Base-by-base conservation (phyloP, 2,888 invertebrate genomes). In the Pemphredon lugubris region DNA sequence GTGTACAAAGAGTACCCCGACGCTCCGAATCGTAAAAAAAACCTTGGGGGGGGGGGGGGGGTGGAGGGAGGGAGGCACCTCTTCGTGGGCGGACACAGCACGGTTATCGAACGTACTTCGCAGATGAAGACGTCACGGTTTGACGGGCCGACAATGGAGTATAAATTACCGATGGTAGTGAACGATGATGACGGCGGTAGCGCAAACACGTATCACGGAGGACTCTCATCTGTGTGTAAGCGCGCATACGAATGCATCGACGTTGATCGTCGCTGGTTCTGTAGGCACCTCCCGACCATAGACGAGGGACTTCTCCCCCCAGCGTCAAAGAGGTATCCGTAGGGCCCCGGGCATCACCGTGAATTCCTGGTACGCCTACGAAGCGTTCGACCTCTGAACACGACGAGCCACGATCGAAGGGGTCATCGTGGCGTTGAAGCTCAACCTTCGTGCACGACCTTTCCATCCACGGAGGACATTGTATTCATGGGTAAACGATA, bases 111-210 rank as follows among this genome's bases (percentile, higher is more conserved):
- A 64, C 63, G 59, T 57, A 65, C 54, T 45, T 51, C 37, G 66
- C 57, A 34, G 42, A 77, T 77, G 80, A 81, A 85, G 86, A 87
- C 83, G 84, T 87, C 83, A 82, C 75, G 77, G 61, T 80, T 83
- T 85, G 86, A 86, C 84, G 83, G 73, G 75, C 60, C 70, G 72
- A 86, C 84, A 84, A 85, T 84, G 74, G 82, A 75, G 86, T 85
- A 84, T 87, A 85, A 84, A 86, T 86, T 86, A 84, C 79, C 73
- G 77, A 78, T 81, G 84, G 68, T 71, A 47, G 68, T 30, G 48
- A 66, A 65, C 50, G 67, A 71, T 48, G 73, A 67, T 21, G 66
- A 66, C 18, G 48, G 16, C 20, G 48, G 57, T 37, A 63, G 55
- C 55, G 42, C 32, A 23, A n/a, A 45, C 13, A n/a, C 26, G 23